Evolutionary conservation across 2,113 vertebrate genomes (phyloP).

Genomic region (Ivindomyrus marchei): DNA sequence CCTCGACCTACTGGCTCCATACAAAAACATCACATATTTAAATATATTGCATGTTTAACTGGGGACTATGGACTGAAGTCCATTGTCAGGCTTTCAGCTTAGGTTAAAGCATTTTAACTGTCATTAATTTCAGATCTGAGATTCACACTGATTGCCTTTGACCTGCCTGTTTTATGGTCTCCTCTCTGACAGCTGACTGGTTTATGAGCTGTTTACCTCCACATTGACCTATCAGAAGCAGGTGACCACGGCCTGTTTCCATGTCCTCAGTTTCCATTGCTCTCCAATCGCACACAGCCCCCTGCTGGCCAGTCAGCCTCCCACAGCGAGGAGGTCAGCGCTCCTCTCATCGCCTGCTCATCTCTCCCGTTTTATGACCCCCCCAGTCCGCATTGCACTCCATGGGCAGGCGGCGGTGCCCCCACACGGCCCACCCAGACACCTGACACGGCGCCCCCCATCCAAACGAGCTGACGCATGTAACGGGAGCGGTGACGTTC

Average conservation of each 20-base stretch:
- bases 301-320: not conserved
- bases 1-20: not conserved
- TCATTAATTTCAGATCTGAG: not conserved
- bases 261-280: not conserved
- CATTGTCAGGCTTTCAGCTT: not conserved
- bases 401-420: too few species aligned
- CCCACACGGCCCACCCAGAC: not conserved
- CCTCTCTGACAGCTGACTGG: not conserved
- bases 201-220: not conserved
- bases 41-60: not conserved
- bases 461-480: not conserved
- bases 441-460: not conserved
- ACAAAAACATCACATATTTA: not conserved
- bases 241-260: not conserved
- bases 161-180: not conserved
- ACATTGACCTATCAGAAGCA: not conserved
- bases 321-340: not conserved
- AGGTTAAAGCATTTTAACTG: not conserved
- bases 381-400: not conserved
- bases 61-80: not conserved
- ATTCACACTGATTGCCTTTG: not conserved
- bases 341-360: not conserved
- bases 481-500: not conserved
- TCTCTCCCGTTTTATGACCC: not conserved
- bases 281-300: not conserved